Conservation (phyloP, 2,113 vertebrate species). For the Bettongia penicillata region DNA sequence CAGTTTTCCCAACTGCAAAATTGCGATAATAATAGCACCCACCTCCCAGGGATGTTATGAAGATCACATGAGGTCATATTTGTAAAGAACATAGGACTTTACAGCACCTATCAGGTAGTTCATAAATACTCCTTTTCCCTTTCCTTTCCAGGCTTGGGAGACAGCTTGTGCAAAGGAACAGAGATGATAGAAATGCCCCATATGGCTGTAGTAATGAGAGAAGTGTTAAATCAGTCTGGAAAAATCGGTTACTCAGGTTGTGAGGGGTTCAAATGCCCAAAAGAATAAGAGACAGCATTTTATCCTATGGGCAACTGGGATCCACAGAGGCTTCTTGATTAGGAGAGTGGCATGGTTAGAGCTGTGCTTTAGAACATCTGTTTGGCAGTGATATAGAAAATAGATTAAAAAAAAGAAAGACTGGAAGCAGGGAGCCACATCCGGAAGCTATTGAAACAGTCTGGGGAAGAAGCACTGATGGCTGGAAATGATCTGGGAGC, state of each 20-base stretch:
- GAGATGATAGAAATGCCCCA: not conserved
- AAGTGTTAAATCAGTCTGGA: not conserved
- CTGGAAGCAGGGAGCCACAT: not conserved
- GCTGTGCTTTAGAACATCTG: not conserved
- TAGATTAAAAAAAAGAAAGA: not conserved
- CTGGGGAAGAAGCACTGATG: not conserved
- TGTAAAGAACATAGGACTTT: not conserved
- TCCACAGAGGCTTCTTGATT: not conserved
- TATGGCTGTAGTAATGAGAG: not conserved
- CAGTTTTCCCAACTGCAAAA: not conserved
- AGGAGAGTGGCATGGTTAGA: not conserved
- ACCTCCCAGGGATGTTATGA: not conserved
- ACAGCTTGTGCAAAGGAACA: not conserved
- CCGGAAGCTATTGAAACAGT: not conserved
- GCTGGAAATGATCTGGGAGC: not conserved
- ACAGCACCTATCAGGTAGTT: not conserved
- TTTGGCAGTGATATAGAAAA: not conserved
- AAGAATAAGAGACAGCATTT: not conserved
- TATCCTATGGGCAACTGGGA: not conserved
- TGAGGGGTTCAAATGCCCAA: not conserved
- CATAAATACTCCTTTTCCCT: not conserved
- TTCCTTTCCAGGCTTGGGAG: not conserved
- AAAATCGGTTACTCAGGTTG: not conserved
- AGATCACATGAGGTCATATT: not conserved
- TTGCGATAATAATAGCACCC: not conserved